Base-by-base conservation (phyloP, 2,888 invertebrate genomes). In the Steinernema scapterisci region DNA sequence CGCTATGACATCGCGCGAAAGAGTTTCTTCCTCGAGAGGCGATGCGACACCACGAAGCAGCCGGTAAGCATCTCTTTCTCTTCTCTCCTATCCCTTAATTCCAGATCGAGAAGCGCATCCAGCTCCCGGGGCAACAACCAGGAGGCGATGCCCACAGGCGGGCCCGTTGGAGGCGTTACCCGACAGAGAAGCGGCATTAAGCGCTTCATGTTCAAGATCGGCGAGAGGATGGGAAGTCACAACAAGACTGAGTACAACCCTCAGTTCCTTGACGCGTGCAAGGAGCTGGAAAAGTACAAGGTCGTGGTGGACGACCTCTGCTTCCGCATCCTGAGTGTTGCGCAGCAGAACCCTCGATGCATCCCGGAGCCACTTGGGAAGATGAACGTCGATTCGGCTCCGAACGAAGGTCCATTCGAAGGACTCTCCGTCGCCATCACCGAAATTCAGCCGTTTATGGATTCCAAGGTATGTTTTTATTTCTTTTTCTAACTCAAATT, bases 281-380 rank as follows among this genome's bases (percentile, higher is more conserved):
- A 74, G 23, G 74, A 74, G 13, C 6, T 74, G 16, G 74, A 74
- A 23, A 74, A 74, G 23, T 74, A 74, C 38, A 25, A 27, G 16
- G 38, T 31, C 63, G 31, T 63, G 7, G 63, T 25, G 7, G 63
- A 63, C 11, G 63, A 63, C 38, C 27, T 63, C 27, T 25, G 16
- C 16, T 5, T 63, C 25, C 23, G 27, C 16, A 13, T 63, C 16
- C 63, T 63, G 19, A 1, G 45, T 1, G 45, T 71, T n/a, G 45
- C 23, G 11, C 71, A 71, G 45, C 71, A 71, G 45, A 71, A 71
- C 23, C 44, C 71, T 1, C 19, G 25, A 1, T 21, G 1, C 45
- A 23, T 71, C 19, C 71, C 43, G n/a, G 1, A 13, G 25, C 71
- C 71, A 7, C 25, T 71, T 11, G 71, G 44, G 11, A 44, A 71